Evolutionary conservation across 2,113 vertebrate genomes (phyloP).

Genomic region (Triplophysa tibetana): DNA sequence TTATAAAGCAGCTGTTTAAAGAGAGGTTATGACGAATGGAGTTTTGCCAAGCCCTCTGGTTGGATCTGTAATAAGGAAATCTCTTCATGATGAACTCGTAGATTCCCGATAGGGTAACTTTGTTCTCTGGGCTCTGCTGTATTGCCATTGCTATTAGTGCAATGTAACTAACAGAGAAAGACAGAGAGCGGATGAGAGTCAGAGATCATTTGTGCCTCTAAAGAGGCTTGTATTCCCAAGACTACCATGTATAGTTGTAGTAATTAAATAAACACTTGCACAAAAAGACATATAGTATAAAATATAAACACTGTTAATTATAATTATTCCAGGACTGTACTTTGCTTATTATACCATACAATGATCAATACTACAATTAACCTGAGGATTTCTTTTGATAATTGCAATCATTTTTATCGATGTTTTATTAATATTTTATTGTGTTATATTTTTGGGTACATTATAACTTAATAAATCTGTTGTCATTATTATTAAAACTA

Average conservation of each 20-base stretch:
- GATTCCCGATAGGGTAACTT: conserved; percentile 94
- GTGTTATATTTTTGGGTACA: no score
- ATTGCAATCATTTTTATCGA: not conserved
- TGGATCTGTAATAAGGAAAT: conserved; percentile 95
- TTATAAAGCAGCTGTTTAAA: conserved; percentile 97
- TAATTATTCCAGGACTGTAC: no score
- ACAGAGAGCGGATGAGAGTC: conserved; percentile 25
- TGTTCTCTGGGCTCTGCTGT: conserved; percentile 92
- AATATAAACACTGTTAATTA: no score
- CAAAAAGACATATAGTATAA: not conserved
- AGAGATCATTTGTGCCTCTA: not conserved
- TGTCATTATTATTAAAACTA: no score
- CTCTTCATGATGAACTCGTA: conserved; percentile 98
- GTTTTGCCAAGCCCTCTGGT: conserved; percentile 98
- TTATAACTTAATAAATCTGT: no score
- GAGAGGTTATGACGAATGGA: conserved; percentile 98
- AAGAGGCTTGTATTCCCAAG: not conserved
- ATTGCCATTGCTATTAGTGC: conserved; percentile 98
- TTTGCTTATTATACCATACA: no score
- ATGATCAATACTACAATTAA: not conserved
- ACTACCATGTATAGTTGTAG: not conserved
- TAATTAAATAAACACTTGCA: not conserved
- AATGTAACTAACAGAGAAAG: conserved; percentile 84
- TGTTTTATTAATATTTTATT: not conserved
- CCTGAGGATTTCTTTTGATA: fast-evolving